These are phyloP conservation scores for Chionis minor DNA, from an alignment of 2,113 vertebrate genomes.

Conservation along the genomic window DNA sequence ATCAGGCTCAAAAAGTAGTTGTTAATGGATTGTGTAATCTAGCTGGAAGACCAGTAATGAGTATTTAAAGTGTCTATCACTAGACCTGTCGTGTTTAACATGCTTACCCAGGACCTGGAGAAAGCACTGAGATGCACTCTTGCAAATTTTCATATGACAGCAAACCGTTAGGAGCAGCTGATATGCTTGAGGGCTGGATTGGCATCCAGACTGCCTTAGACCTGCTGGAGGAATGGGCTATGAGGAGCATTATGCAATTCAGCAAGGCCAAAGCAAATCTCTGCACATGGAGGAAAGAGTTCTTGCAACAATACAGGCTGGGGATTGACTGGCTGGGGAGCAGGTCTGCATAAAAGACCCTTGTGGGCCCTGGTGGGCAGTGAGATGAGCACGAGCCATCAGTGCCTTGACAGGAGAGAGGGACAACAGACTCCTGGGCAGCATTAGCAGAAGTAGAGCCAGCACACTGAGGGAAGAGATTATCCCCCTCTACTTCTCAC, in stretches of 20 bases:
- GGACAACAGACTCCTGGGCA: not conserved
- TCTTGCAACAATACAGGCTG: not conserved
- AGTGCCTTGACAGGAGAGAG: not conserved
- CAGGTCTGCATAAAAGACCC: not conserved
- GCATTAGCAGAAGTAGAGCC: not conserved
- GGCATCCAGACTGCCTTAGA: not conserved
- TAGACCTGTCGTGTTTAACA: not conserved
- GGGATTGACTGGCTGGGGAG: not conserved
- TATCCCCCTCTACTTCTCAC: not conserved
- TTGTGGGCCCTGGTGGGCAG: not conserved
- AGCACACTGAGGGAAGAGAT: not conserved
- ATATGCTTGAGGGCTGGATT: not conserved
- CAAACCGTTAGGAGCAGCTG: not conserved
- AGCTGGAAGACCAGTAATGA: not conserved
- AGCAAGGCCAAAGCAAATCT: not conserved
- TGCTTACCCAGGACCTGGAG: not conserved
- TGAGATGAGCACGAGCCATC: not conserved
- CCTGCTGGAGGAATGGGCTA: not conserved
- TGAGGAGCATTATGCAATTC: not conserved
- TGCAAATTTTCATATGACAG: not conserved
- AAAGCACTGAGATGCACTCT: not conserved
- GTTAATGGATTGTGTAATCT: accelerated
- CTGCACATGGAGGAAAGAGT: not conserved
- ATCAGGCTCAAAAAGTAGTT: not conserved
- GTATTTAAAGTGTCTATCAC: not conserved